These are phyloP conservation scores for Pegoplata infirma DNA, from an alignment of 2,888 invertebrate species.

Conservation along the genomic window DNA sequence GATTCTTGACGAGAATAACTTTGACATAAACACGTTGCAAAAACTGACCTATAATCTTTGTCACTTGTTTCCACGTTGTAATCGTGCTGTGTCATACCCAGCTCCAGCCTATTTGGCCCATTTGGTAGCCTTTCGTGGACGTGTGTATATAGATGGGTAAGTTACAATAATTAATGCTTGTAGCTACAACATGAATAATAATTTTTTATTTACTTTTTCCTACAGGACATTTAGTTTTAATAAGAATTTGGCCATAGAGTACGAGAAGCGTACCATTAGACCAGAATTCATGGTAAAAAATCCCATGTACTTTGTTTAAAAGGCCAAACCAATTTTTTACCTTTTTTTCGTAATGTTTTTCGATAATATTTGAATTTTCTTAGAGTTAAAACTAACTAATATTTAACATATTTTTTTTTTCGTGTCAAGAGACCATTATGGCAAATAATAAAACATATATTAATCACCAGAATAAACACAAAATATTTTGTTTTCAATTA, in stretches of 20 bases:
- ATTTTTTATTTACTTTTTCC: slow-evolving; percentile 3
- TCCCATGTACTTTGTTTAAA: slow-evolving; percentile 87
- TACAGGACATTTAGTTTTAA: slow-evolving; percentile 34
- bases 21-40: slow-evolving; percentile 87
- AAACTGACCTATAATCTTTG: slow-evolving; percentile 89
- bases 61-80: slow-evolving; percentile 91
- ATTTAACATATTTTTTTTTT: background rate
- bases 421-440: too few relatives aligned
- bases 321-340: background rate
- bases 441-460: too few relatives aligned
- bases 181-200: background rate
- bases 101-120: slow-evolving; percentile 94
- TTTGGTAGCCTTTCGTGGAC: slow-evolving; percentile 87
- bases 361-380: background rate
- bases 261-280: slow-evolving; percentile 79
- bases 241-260: slow-evolving; percentile 79
- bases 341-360: too few relatives aligned
- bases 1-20: slow-evolving; percentile 87
- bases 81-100: slow-evolving; percentile 90
- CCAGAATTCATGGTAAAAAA: slow-evolving; percentile 79
- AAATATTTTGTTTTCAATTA: too few relatives aligned
- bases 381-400: too few relatives aligned
- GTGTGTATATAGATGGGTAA: slow-evolving; percentile 75
- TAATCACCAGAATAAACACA: too few relatives aligned
- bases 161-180: slow-evolving; percentile 23